Percentiles rank a stretch among this genome's conserved stretches.
phyloP scores from a whole-genome alignment of 2,797 vertebrate genomes.

The Gallinago nigripennis region DNA sequence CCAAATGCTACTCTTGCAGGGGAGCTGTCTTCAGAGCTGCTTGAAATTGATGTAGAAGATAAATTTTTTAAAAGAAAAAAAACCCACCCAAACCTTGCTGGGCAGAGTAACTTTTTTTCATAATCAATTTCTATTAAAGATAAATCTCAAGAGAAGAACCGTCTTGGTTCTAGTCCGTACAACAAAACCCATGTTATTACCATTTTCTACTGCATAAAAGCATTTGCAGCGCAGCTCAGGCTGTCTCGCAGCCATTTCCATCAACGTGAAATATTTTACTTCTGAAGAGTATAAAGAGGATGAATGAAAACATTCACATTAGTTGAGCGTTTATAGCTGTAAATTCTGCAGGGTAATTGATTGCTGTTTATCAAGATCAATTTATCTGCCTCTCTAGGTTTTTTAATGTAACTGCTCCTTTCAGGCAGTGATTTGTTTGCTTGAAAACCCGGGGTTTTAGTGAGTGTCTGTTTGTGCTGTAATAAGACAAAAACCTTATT shows the following conservation, averaged over 20 bases:
- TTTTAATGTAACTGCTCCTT: not conserved
- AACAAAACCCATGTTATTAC: not conserved
- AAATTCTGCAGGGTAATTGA: not conserved
- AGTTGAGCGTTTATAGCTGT: not conserved
- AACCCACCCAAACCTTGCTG: not conserved
- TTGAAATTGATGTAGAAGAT: not conserved
- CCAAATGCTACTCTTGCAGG: not conserved
- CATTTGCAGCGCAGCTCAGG: not conserved
- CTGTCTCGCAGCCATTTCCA: not conserved
- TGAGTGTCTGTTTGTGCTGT: not conserved
- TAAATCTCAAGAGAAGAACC: not conserved
- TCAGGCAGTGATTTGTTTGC: not conserved
- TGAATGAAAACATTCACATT: not conserved
- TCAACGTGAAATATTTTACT: not conserved
- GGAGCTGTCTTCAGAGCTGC: not conserved
- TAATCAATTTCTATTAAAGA: slow-evolving; percentile 3
- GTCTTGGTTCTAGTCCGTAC: not conserved
- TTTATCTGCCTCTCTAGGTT: not conserved
- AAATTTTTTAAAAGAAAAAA: not conserved
- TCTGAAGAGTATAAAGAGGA: not conserved
- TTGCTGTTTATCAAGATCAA: not conserved
- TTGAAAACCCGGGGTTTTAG: not conserved
- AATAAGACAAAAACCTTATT: not conserved
- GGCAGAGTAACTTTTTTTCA: not conserved
- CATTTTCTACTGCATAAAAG: not conserved